Percentiles rank a stretch among this genome's conserved stretches.
Evolutionary conservation across 2,888 invertebrate genomes (phyloP).

Genomic region (Sclerodermus sp.): DNA sequence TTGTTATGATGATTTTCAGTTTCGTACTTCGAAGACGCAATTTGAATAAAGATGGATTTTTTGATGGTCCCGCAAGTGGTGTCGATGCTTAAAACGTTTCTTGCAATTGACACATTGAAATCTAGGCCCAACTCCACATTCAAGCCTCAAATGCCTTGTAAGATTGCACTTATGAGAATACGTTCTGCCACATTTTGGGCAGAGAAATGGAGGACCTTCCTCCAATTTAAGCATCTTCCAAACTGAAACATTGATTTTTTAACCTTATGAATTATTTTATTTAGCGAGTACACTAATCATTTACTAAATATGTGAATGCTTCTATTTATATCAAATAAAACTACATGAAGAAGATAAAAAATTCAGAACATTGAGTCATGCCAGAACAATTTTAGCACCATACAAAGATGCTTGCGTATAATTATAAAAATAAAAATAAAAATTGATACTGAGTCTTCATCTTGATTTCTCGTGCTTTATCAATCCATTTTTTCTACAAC

Average conservation of each 20-base stretch:
- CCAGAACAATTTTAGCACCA: slow-evolving; percentile 3
- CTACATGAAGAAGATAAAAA: background rate
- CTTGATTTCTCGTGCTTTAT: background rate
- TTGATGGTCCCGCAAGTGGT: slow-evolving; percentile 54
- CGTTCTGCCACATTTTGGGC: slow-evolving; percentile 45
- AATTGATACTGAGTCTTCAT: background rate
- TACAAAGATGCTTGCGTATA: background rate
- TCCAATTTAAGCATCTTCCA: slow-evolving; percentile 32
- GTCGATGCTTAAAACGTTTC: slow-evolving; percentile 55
- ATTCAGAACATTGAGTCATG: slow-evolving; percentile 13
- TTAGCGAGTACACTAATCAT: background rate
- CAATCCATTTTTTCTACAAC: background rate
- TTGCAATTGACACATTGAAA: slow-evolving; percentile 49
- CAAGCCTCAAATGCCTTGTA: slow-evolving; percentile 64
- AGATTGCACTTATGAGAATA: slow-evolving; percentile 54
- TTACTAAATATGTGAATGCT: background rate
- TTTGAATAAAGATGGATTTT: slow-evolving; percentile 36
- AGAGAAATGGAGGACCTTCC: slow-evolving; percentile 46
- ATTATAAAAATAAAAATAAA: no score
- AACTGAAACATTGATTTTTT: slow-evolving; percentile 29
- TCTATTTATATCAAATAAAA: slow-evolving; percentile 19
- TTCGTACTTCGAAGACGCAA: slow-evolving; percentile 24
- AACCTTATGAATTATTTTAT: background rate
- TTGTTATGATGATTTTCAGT: slow-evolving; percentile 16
- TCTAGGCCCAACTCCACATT: slow-evolving; percentile 64